phyloP scores from a whole-genome alignment of 2,888 invertebrate species.

The Acleris emargana region DNA sequence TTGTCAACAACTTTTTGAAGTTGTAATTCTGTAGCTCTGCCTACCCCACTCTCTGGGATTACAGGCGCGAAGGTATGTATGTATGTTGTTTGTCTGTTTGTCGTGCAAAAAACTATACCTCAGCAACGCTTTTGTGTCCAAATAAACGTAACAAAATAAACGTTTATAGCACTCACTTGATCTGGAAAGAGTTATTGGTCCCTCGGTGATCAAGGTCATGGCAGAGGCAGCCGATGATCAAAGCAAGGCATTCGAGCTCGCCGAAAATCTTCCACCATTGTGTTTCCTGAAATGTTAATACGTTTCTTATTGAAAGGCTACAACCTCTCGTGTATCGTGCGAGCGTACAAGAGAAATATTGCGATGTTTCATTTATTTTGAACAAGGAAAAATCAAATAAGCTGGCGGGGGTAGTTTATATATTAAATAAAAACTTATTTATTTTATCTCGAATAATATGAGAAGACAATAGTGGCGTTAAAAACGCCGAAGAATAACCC shows the following conservation, averaged over 20 bases:
- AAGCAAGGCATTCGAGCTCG: constrained; percentile 94
- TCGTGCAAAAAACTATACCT: neutral
- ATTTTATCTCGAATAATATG: no score
- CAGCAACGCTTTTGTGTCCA: neutral
- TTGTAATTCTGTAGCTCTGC: no score
- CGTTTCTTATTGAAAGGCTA: neutral
- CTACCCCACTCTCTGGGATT: no score
- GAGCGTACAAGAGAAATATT: neutral
- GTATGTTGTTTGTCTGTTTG: no score
- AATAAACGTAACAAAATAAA: constrained; percentile 10
- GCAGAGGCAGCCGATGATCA: constrained; percentile 96
- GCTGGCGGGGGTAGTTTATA: no score
- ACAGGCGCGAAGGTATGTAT: no score
- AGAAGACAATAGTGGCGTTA: no score
- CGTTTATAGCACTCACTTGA: constrained; percentile 87
- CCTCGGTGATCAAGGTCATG: constrained; percentile 98
- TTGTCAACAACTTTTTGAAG: no score
- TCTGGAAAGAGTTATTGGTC: constrained; percentile 98
- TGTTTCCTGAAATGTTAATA: constrained; percentile 86
- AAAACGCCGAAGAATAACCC: no score
- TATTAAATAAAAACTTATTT: no score
- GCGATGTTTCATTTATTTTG: neutral
- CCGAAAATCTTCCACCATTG: constrained; percentile 97
- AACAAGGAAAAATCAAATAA: no score
- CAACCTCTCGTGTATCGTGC: no score